Evolutionary conservation across 2,113 vertebrate genomes (phyloP).

Genomic region (Arvicanthis niloticus): DNA sequence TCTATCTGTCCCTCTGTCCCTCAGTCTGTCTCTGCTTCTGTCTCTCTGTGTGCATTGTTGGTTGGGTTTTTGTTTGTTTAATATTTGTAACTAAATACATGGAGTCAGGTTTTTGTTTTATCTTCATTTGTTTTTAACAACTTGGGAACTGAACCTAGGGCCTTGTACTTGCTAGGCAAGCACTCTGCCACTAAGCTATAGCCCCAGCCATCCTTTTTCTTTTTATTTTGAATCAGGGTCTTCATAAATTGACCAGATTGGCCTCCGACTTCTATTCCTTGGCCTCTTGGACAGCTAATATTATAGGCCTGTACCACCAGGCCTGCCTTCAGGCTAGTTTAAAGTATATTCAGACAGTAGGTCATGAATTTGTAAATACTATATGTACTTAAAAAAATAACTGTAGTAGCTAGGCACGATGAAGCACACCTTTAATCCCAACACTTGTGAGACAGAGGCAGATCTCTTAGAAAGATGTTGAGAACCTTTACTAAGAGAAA

Average conservation of each 20-base stretch:
- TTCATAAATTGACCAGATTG: not conserved
- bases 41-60: not conserved
- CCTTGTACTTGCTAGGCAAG: not conserved
- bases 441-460: not conserved
- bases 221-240: not conserved
- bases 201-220: not conserved
- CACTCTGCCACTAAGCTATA: not conserved
- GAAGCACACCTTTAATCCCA: not conserved
- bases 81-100: not conserved
- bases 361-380: not conserved
- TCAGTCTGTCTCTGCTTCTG: not conserved
- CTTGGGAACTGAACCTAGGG: not conserved
- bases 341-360: not conserved
- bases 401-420: not conserved
- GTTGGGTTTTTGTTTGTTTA: not conserved
- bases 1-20: too few relatives aligned
- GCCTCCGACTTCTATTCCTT: not conserved
- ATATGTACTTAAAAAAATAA: slow-evolving; percentile 21
- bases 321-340: not conserved
- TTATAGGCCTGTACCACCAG: not conserved
- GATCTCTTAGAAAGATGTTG: not conserved
- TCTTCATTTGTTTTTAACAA: not conserved
- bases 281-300: not conserved
- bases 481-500: not conserved
- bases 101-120: not conserved